A percentile compares a stretch with the other conserved stretches of the same genome.
phyloP scores from a whole-genome alignment of 2,888 invertebrate genomes.

The Timema podura region DNA sequence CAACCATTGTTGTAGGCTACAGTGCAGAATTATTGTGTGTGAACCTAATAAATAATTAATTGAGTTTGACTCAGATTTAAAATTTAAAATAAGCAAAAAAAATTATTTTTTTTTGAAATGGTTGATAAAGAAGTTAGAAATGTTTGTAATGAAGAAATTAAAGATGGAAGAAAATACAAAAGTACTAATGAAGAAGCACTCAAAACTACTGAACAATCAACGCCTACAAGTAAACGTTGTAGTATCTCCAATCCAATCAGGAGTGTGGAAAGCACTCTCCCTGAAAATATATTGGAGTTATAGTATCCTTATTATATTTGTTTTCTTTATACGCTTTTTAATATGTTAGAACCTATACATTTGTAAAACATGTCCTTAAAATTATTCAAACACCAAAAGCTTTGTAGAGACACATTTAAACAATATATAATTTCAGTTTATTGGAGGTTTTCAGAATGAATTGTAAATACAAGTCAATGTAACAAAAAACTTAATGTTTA shows the following conservation, averaged over 20 bases:
- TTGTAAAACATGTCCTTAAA: background rate
- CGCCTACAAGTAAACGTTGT: too few species aligned
- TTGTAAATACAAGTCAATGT: too few species aligned
- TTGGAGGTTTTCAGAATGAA: too few species aligned
- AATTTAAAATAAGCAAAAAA: background rate
- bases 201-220: too few species aligned
- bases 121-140: too few species aligned
- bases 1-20: constrained; percentile 11
- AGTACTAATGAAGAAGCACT: too few species aligned
- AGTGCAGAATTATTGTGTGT: background rate
- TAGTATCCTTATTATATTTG: constrained; percentile 17
- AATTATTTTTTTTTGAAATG: constrained; percentile 4
- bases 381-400: too few species aligned
- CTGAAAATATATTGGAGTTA: constrained; percentile 16
- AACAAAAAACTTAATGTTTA: too few species aligned
- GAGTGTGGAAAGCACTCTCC: constrained; percentile 14
- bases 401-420: too few species aligned
- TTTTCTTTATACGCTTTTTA: background rate
- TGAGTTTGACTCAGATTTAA: background rate
- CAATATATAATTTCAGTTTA: too few species aligned
- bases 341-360: background rate
- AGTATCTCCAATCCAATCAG: constrained; percentile 7
- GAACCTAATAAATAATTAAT: background rate
- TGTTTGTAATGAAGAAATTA: too few species aligned
- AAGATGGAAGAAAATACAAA: too few species aligned